Base-by-base conservation (phyloP, 2,888 invertebrate genomes). In the Apocheima hispidaria region DNA sequence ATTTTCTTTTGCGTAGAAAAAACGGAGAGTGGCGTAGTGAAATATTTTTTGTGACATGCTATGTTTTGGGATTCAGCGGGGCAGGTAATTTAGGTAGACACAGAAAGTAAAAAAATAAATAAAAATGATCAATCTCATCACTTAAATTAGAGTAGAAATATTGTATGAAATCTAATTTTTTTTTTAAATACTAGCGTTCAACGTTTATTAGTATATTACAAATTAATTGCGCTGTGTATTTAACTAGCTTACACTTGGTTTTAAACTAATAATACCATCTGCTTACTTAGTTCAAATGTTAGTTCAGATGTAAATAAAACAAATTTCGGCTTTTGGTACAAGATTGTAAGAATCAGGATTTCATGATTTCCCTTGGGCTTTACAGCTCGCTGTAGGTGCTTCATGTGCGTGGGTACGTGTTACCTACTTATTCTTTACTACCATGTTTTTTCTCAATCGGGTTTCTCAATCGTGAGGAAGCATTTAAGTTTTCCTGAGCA, bases 311-410 rank as follows among this genome's bases (percentile, higher is more conserved):
- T 65, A 70, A 63, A 64, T 65, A 54, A 59, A 54, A 60, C 51
- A 56, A 52, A 48, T 23, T 59, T 65, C 55, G 57, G 65, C 41
- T 60, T n/a, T n/a, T 60, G 54, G 60, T 65, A 62, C 53, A 49
- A 71, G 65, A 66, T 63, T 69, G 71, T 68, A 69, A 65, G 73
- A 79, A 73, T 81, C 74, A 74, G 74, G 75, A 76, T 78, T 78
- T 73, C 71, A 69, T 84, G 84, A 86, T 87, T 86, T 86, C 86
- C 85, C 85, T 53, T 36, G 84, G 79, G 84, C 66, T 71, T 67
- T 70, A 71, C 69, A 73, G 60, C 71, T 78, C 74, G 73, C 72
- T 77, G 70, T 71, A 70, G 72, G 69, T 69, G 68, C 72, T 70
- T 72, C 72, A 68, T 69, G 69, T 67, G 74, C 66, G 72, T 67